Base-by-base conservation (phyloP, 2,888 invertebrate genomes). In the Escarpia spicata region DNA sequence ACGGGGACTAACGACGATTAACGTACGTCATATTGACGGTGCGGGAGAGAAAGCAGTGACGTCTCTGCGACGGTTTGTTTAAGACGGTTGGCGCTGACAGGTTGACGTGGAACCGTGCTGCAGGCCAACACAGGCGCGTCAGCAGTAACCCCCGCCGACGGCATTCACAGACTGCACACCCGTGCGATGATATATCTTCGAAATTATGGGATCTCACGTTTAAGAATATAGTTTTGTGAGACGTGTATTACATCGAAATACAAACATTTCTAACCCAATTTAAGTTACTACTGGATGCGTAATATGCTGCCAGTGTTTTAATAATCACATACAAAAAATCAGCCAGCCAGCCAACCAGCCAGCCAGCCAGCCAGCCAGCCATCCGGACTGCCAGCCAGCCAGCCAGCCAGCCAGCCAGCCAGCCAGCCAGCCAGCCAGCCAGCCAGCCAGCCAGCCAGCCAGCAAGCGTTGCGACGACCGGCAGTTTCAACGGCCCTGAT, bases 41-140 rank as follows among this genome's bases (percentile, higher is more conserved):
- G 75, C 75, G 26, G 75, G 75, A 75, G 75, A 75, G 75, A 75
- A 75, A 75, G n/a, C 75, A 75, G 75, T 75, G 75, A 26, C 75
- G 75, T n/a, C 75, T 75, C 19, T 6, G 4, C 19, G 75, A 26
- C 75, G 75, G 75, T 75, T 75, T 75, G 75, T 75, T 75, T 75
- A 75, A 75, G 75, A 4, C 19, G 26, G 75, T 75, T 75, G 75
- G 75, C 75, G 75, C 75, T 75, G 26, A 2, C 26, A 75, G 3
- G 4, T 19, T 26, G 19, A 19, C 75, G 26, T 12, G 75, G 75
- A 75, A 26, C 75, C 75, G 4, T 75, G 75, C 26, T n/a, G 75
- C 75, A 15, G 75, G 3, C 75, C 6, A n/a, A 12, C 52, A 12
- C 12, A 6, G 26, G 75, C 19, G 75, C 26, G 4, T 3, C 75